phyloP scores from a whole-genome alignment of 2,797 vertebrate genomes.

The Premnoplex brunnescens region DNA sequence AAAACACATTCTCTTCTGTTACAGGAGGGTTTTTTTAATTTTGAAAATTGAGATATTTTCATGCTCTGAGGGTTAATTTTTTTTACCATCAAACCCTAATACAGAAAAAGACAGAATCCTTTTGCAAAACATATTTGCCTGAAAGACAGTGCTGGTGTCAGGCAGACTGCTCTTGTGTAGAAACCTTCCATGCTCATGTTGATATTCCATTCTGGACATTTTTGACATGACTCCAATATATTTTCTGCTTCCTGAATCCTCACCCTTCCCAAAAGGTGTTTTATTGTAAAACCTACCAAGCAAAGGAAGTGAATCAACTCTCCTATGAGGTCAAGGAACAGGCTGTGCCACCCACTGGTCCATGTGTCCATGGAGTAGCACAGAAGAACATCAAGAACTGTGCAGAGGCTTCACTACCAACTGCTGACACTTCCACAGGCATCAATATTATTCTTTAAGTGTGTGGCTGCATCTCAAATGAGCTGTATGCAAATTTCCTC shows the following conservation, averaged over 20 bases:
- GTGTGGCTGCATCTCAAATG: background rate
- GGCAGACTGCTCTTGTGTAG: background rate
- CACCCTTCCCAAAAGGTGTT: background rate
- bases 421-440: background rate
- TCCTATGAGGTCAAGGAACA: background rate
- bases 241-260: background rate
- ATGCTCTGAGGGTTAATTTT: background rate
- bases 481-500: background rate
- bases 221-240: accelerated
- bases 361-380: background rate
- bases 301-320: background rate
- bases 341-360: background rate
- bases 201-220: background rate
- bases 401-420: background rate
- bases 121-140: background rate
- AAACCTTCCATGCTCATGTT: background rate
- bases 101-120: background rate
- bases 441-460: background rate
- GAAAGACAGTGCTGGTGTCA: background rate
- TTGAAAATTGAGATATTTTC: background rate
- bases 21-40: background rate
- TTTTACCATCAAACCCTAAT: background rate
- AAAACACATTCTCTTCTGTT: background rate
- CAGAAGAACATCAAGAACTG: background rate
- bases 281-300: background rate